phyloP scores from a whole-genome alignment of 2,797 vertebrate genomes.

The Limnodromus scolopaceus region DNA sequence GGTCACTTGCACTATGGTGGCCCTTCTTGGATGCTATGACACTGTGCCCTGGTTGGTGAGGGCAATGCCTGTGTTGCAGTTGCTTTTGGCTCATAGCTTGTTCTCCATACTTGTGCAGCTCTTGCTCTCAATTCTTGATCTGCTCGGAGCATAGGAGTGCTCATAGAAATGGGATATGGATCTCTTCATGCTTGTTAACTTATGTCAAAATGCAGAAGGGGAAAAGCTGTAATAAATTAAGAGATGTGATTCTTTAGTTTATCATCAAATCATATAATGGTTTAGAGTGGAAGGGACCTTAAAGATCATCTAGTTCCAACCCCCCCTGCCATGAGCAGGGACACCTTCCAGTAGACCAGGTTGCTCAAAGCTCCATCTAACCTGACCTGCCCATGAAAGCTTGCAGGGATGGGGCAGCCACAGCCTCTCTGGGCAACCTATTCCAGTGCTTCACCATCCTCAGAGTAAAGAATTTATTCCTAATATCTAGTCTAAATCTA shows the following conservation, averaged over 20 bases:
- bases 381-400: neutral
- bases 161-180: neutral
- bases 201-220: neutral
- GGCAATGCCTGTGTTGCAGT: neutral
- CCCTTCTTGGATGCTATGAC: neutral
- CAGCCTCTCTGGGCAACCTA: neutral
- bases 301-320: neutral
- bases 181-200: neutral
- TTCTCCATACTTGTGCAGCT: neutral
- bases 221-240: neutral
- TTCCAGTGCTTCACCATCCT: neutral
- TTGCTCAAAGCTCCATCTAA: neutral
- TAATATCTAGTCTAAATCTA: neutral
- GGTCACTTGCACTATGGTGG: neutral
- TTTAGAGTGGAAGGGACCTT: neutral
- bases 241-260: neutral
- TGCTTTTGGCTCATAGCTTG: neutral
- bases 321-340: neutral
- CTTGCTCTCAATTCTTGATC: neutral
- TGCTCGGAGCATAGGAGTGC: neutral
- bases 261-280: neutral
- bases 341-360: neutral
- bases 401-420: neutral
- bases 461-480: neutral
- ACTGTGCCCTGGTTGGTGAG: neutral